Evolutionary conservation across 2,113 vertebrate genomes (phyloP).

Genomic region (Sinosuthora webbiana): DNA sequence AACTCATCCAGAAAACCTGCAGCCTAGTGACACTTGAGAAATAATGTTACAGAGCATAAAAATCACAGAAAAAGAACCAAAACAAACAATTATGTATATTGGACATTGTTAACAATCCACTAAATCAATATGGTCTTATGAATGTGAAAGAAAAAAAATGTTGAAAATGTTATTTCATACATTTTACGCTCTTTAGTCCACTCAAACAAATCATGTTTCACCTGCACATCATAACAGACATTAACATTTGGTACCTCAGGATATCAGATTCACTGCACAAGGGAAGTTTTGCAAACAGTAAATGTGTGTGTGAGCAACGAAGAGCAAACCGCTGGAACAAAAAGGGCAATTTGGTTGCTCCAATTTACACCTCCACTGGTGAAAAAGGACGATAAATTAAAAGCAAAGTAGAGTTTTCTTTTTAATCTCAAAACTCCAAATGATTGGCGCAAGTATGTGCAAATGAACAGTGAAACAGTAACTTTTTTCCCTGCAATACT

Average conservation of each 20-base stretch:
- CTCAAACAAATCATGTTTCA: neutral
- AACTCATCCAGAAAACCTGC: neutral
- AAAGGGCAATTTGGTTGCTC: neutral
- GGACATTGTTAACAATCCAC: too few relatives aligned
- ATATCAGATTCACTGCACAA: neutral
- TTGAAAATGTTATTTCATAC: neutral
- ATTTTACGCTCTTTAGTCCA: neutral
- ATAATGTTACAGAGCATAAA: neutral
- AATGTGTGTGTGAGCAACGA: neutral
- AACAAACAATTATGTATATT: neutral
- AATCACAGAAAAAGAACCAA: neutral
- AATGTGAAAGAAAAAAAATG: neutral
- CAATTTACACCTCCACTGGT: neutral
- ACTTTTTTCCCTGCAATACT: neutral
- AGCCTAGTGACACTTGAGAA: neutral
- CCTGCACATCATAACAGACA: accelerated
- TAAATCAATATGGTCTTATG: neutral
- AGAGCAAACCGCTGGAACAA: neutral
- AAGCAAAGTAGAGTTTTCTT: neutral
- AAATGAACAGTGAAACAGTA: neutral
- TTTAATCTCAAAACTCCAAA: neutral
- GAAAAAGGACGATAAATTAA: neutral
- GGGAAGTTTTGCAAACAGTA: neutral
- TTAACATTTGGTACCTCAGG: neutral
- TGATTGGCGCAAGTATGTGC: neutral